A percentile compares a stretch with the other conserved stretches of the same genome.
Conservation (phyloP, 2,888 invertebrate species). For the Pristionchus maxplancki region DNA sequence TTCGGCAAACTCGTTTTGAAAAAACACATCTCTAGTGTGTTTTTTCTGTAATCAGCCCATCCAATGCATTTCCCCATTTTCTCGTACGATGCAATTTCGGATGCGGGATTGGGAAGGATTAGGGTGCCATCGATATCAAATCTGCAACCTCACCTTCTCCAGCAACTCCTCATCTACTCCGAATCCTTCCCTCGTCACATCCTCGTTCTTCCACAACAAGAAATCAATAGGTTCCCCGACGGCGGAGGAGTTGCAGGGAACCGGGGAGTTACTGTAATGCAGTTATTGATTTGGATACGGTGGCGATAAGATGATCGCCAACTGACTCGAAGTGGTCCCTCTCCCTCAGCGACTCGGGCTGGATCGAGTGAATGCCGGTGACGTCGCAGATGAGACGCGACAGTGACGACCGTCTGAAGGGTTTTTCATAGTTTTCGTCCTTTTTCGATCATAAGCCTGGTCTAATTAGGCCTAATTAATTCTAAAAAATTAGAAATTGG, state of each 20-base stretch:
- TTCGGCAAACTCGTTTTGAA: too few relatives aligned
- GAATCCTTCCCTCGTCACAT: conserved; percentile 46
- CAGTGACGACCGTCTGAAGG: conserved; percentile 41
- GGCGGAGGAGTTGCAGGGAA: conserved; percentile 49
- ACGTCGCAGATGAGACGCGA: conserved; percentile 48
- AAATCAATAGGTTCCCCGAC: conserved; percentile 37
- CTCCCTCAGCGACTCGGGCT: neutral
- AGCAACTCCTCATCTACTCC: conserved; percentile 36
- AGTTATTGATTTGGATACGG: neutral
- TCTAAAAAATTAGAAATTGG: too few relatives aligned
- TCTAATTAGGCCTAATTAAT: too few relatives aligned
- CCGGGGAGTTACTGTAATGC: conserved; percentile 38
- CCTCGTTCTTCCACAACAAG: conserved; percentile 41
- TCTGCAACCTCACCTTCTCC: conserved; percentile 19
- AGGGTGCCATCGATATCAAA: too few relatives aligned
- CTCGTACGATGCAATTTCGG: too few relatives aligned
- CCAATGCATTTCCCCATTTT: too few relatives aligned
- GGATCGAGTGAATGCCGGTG: conserved; percentile 8
- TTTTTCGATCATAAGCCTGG: neutral
- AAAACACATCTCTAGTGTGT: too few relatives aligned
- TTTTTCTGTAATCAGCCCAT: too few relatives aligned
- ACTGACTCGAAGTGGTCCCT: conserved; percentile 49
- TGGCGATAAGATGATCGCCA: neutral
- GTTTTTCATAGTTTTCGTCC: neutral
- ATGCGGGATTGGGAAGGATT: too few relatives aligned